Evolutionary conservation across 2,797 vertebrate species (phyloP).

Genomic region (Chrosomus eos): DNA sequence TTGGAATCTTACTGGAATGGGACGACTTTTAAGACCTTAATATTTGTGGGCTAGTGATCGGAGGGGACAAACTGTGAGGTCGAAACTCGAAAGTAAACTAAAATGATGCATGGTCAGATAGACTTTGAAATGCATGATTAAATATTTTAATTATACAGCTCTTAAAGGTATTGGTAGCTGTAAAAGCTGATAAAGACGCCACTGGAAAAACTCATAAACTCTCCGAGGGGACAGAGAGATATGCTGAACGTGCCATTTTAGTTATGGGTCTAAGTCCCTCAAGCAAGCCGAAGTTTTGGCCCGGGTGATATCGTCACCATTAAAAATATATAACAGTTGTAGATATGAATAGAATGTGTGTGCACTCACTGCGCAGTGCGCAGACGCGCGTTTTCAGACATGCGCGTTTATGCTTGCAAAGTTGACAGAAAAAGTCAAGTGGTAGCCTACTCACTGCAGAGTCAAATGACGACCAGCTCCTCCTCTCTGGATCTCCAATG

Average conservation of each 20-base stretch:
- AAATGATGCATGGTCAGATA: background rate
- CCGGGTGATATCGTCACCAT: too few species aligned
- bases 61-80: background rate
- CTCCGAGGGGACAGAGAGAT: background rate
- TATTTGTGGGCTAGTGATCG: background rate
- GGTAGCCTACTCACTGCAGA: too few species aligned
- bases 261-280: background rate
- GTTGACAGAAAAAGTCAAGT: background rate
- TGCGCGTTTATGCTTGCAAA: background rate
- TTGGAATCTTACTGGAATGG: background rate
- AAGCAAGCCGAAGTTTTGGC: too few species aligned
- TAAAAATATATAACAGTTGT: background rate
- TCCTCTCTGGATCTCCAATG: too few species aligned
- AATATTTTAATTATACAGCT: background rate
- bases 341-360: background rate
- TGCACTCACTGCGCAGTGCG: background rate
- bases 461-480: too few species aligned
- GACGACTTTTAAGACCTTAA: background rate
- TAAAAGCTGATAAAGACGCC: background rate
- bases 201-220: background rate
- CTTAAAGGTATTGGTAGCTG: background rate
- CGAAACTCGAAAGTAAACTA: background rate
- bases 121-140: background rate
- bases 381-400: background rate
- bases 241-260: background rate